Conservation (phyloP, 2,113 vertebrate species). For the Cinclus cinclus region DNA sequence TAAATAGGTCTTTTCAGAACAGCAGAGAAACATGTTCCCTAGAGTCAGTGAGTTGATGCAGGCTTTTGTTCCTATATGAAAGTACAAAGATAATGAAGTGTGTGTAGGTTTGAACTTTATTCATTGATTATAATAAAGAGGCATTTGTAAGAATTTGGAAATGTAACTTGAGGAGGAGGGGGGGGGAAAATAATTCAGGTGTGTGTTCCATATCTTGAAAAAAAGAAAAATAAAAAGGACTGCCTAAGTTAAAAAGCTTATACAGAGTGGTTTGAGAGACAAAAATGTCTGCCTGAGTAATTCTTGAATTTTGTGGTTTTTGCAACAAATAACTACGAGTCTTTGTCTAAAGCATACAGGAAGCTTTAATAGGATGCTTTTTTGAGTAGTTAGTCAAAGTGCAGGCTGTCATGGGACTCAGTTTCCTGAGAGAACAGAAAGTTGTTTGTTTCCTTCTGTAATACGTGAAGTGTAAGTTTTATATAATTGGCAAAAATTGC, state of each 20-base stretch:
- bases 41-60: neutral
- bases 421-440: neutral
- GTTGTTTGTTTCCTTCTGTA: neutral
- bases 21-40: neutral
- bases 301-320: neutral
- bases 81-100: neutral
- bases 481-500: neutral
- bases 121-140: neutral
- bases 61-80: neutral
- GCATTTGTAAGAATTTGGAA: neutral
- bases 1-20: slow-evolving; percentile 17
- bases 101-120: neutral
- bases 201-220: neutral
- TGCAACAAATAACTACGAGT: neutral
- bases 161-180: neutral
- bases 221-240: neutral
- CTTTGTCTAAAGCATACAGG: neutral
- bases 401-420: neutral
- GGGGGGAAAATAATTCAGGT: neutral
- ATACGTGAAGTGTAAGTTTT: neutral
- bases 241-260: neutral
- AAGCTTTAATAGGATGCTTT: neutral
- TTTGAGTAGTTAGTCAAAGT: neutral
- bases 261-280: neutral
- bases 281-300: neutral